Evolutionary conservation across 2,888 invertebrate species (phyloP), one percentile per base, ranked within the genome.

Genomic region (Ectemnius lituratus): DNA sequence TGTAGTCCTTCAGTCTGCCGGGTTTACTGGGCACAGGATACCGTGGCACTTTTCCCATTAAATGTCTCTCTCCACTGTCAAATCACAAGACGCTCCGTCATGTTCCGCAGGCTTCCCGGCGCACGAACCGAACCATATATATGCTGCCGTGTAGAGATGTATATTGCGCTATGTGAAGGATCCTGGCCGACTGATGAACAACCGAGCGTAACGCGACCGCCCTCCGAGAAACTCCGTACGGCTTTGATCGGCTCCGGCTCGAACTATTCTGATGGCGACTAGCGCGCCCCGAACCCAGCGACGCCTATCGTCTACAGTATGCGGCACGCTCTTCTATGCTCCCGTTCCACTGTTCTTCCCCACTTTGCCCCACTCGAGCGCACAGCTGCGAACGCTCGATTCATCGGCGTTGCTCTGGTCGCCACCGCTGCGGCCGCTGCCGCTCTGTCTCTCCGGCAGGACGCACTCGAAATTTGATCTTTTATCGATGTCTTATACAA

Each of bases 171-270:
- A 75, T 61, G 71, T 70, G 62, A 76, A 76, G 72, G 77, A 76
- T 73, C 73, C 67, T 73, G 77, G 80, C 70, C 71, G 68, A 75
- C 70, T 61, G 67, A 73, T 72, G 79, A 78, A 79, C 73, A 71
- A 74, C 73, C 80, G 73, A 84, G 76, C 82, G 83, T 78, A 82
- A 82, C 85, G 77, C 88, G 85, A 86, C 88, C 85, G 84, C 86
- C 84, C 85, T 85, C 87, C 81, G 81, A 62, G 84, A 85, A 83
- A 84, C 86, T 86, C 85, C 79, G 83, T 81, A 85, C 83, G 83
- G 80, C 84, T 88, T 87, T 88, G 85, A 87, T 80, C 84, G 78
- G 78, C 72, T 82, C 82, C 63, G 11, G 37, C 37, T 37, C 8
- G 8, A 37, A 73, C 67, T 75, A 66, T 73, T 67, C 60, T 61